phyloP scores from a whole-genome alignment of 2,888 invertebrate species.

The Thera obeliscata region DNA sequence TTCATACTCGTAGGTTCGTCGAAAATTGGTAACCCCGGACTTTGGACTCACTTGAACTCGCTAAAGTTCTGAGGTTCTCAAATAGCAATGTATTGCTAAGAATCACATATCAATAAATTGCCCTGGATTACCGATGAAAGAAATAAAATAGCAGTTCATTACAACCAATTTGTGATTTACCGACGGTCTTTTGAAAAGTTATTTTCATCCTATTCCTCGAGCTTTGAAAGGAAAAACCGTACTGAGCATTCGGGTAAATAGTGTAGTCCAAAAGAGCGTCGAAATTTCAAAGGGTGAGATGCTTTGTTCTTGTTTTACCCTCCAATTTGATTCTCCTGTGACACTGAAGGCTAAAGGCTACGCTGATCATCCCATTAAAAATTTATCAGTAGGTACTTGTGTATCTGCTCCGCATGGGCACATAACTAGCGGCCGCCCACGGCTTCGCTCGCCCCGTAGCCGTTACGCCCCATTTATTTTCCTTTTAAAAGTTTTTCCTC shows the following conservation, averaged over 20 bases:
- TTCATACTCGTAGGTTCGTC: too few species aligned
- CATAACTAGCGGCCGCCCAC: too few species aligned
- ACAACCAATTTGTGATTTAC: conserved; percentile 13
- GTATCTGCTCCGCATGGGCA: not conserved
- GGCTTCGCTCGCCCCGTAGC: too few species aligned
- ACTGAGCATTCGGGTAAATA: not conserved
- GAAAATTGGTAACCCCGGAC: not conserved
- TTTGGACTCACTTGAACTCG: not conserved
- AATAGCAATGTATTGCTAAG: not conserved
- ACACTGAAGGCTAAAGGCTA: too few species aligned
- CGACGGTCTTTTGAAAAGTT: conserved; percentile 11
- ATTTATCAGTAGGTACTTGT: not conserved
- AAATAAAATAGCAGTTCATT: conserved; percentile 8
- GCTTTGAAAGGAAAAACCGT: conserved; percentile 3
- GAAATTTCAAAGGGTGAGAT: not conserved
- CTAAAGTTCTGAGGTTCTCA: not conserved
- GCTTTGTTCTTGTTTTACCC: not conserved
- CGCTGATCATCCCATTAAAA: not conserved
- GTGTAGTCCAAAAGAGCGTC: not conserved
- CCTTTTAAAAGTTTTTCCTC: too few species aligned
- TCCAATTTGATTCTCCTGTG: not conserved
- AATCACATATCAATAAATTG: not conserved
- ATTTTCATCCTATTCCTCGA: conserved; percentile 4
- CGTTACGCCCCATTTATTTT: too few species aligned
- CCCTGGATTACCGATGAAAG: not conserved